Base-by-base conservation (phyloP, 2,797 vertebrate species). In the Bryconaethiops microstoma region DNA sequence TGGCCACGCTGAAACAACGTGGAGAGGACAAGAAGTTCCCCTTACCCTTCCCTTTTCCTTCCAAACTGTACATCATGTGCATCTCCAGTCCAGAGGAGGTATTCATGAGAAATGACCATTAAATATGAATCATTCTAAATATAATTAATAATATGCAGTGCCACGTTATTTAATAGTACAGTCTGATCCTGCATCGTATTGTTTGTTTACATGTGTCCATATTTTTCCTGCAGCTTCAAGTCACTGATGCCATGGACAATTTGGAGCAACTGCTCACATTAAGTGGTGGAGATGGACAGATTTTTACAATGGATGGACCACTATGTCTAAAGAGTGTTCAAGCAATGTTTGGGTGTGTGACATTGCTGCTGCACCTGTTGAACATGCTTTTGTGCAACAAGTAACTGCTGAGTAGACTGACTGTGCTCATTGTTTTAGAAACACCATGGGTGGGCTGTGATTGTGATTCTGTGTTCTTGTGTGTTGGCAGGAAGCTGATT, bases 321-420 rank as follows among this genome's bases (percentile, higher is more conserved):
- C 93, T 99, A 77, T 99, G 97, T 91, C 93, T 99, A 90, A 99
- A 99, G 91, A 98, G 96, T 48, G 97, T 99, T 0, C 98, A 99
- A 90, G 94, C 96, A 5, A 98, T 99, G 98, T 99, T 99, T 91
- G 97, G 97, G 98, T 99, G 85, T 86, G 96, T 91, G 4, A 54
- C 6, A 3, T 25, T 42, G 13, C 9, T 73, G 14, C 21, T 59
- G 5, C 23, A 62, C 7, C 35, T 9, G 63, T 19, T 65, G 5
- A 39, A 0, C 39, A n/a, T 29, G n/a, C 10, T 29, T 72, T 39
- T 55, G 9, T 39, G 17, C 16, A 35, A 4, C 12, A 29, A 23
- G 1, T 75, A 57, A 60, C 14, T 25, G 62, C n/a, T 80, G 50
- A 54, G 45, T 50, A 57, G 39, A 39, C 52, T 16, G 65, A 50